Conservation (phyloP, 1,140 invertebrate species). For the Dreissena polymorpha region DNA sequence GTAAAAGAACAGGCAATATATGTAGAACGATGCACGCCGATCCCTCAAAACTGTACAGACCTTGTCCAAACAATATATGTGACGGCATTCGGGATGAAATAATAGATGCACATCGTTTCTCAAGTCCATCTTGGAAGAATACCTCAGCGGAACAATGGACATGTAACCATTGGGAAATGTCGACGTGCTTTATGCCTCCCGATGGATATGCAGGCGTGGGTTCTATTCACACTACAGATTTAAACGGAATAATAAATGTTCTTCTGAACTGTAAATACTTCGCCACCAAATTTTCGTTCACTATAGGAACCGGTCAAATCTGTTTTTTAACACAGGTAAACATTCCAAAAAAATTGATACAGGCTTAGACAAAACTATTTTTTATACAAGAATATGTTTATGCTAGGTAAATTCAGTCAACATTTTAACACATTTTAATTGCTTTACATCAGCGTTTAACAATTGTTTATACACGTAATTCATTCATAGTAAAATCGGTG, state of each 20-base stretch:
- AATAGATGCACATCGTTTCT: neutral
- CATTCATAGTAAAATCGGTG: too few species aligned
- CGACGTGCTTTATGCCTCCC: neutral
- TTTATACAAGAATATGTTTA: neutral
- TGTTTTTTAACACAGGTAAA: neutral
- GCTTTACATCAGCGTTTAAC: too few species aligned
- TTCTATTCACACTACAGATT: neutral
- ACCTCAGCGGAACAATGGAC: neutral
- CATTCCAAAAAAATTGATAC: neutral
- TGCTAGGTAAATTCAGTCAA: neutral
- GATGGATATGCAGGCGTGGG: neutral
- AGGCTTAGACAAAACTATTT: neutral
- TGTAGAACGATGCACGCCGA: neutral
- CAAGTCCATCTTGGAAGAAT: neutral
- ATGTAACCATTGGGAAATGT: neutral
- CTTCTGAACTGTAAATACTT: neutral
- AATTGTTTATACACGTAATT: too few species aligned
- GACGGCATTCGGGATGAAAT: slow-evolving; percentile 8
- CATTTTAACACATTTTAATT: neutral
- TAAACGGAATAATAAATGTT: neutral
- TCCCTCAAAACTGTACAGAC: neutral
- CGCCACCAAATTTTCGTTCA: neutral
- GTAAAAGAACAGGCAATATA: neutral
- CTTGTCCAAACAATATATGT: slow-evolving; percentile 15
- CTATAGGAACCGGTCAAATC: neutral